A percentile compares a stretch with the other conserved stretches of the same genome.
Evolutionary conservation across 2,888 invertebrate species (phyloP).

Genomic region (Calephelis perditalis): DNA sequence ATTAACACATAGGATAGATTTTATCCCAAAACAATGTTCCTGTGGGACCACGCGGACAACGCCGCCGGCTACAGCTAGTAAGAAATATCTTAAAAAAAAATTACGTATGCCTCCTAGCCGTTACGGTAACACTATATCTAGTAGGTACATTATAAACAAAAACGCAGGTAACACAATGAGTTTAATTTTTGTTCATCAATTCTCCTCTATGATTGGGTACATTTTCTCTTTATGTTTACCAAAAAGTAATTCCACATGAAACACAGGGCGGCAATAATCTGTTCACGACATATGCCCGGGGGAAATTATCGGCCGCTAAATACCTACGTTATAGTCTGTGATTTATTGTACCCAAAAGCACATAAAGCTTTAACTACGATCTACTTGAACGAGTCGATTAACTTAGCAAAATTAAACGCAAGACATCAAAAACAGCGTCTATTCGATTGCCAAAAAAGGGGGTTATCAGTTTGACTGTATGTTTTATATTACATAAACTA

Average conservation of each 20-base stretch:
- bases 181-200: neutral
- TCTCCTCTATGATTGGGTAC: neutral
- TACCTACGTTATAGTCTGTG: constrained; percentile 34
- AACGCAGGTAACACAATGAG: neutral
- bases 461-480: too few species aligned
- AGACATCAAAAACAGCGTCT: neutral
- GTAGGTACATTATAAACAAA: too few species aligned
- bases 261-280: constrained; percentile 25
- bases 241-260: neutral
- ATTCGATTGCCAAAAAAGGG: neutral
- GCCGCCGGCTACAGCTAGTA: too few species aligned
- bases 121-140: too few species aligned
- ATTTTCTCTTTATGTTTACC: neutral
- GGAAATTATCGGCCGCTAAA: constrained; percentile 45
- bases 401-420: too few species aligned
- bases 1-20: too few species aligned
- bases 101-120: too few species aligned
- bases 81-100: too few species aligned
- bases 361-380: constrained; percentile 9
- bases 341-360: constrained; percentile 37
- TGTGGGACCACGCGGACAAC: too few species aligned
- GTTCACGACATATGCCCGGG: constrained; percentile 30
- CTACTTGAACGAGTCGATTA: neutral
- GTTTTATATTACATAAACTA: too few species aligned
- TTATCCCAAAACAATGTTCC: too few species aligned